Conservation (phyloP, 1,140 invertebrate species). For the Argopecten irradians region DNA sequence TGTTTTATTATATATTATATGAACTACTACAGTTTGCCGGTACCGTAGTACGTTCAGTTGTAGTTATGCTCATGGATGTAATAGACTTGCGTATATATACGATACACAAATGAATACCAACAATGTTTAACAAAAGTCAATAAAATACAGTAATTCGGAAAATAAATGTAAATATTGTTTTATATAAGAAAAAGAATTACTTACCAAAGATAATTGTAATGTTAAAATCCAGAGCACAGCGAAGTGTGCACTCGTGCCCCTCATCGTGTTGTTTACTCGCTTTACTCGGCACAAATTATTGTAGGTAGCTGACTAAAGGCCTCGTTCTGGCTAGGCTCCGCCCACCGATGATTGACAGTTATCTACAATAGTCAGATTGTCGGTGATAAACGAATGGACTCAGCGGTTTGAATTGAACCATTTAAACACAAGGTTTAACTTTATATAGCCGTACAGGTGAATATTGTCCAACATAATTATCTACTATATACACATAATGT, state of each 20-base stretch:
- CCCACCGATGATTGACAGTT: conserved; percentile 54
- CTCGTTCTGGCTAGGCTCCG: conserved; percentile 51
- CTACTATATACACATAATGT: neutral
- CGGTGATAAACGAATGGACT: conserved; percentile 9
- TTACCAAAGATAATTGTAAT: conserved; percentile 47
- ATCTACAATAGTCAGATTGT: conserved; percentile 37
- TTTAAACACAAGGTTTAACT: conserved; percentile 39
- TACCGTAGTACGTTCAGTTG: neutral
- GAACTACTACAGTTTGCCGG: neutral
- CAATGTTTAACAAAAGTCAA: neutral
- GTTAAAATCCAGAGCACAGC: conserved; percentile 46
- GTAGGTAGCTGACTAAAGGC: conserved; percentile 39
- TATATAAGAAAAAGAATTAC: neutral
- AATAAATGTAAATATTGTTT: conserved; percentile 21
- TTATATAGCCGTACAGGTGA: conserved; percentile 30
- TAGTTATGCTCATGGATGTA: neutral
- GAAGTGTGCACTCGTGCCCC: conserved; percentile 44
- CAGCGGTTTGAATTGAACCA: conserved; percentile 34
- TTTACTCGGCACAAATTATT: conserved; percentile 44
- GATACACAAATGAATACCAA: neutral
- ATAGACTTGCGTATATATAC: neutral
- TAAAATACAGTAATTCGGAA: neutral
- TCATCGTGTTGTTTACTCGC: conserved; percentile 52
- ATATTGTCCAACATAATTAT: conserved; percentile 29
- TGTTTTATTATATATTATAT: conserved; percentile 24